Conservation (phyloP, 2,113 vertebrate genomes). For the Sinocyclocheilus anshuiensis region DNA sequence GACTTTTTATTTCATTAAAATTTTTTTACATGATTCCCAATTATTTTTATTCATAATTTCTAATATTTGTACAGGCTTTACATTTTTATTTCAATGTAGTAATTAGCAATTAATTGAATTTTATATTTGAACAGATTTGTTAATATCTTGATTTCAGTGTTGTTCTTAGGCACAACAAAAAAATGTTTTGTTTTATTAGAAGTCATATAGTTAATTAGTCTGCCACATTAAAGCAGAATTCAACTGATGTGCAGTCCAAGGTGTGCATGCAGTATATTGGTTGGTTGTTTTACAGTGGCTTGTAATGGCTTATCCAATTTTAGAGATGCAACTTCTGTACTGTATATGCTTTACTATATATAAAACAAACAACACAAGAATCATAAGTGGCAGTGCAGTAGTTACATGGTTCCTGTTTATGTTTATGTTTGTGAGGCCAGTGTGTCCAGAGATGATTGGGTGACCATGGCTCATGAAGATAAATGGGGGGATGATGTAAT, state of each 20-base stretch:
- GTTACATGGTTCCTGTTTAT: conserved; percentile 46
- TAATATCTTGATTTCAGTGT: no score
- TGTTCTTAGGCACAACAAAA: no score
- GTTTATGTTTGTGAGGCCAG: conserved; percentile 55
- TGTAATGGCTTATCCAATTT: background rate
- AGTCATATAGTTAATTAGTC: background rate
- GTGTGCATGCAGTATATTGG: background rate
- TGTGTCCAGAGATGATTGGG: conserved; percentile 55
- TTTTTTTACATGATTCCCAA: no score
- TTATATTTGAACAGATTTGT: no score
- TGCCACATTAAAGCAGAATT: background rate
- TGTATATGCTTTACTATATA: background rate
- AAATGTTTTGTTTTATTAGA: no score
- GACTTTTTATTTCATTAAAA: no score
- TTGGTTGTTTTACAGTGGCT: background rate
- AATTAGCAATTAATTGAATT: no score
- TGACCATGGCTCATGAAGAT: conserved; percentile 68
- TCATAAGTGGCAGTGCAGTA: conserved; percentile 2
- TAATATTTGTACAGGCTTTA: no score
- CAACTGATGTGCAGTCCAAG: background rate
- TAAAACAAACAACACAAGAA: conserved; percentile 5
- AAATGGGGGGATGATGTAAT: conserved; percentile 70
- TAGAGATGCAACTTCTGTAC: background rate
- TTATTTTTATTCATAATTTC: no score
- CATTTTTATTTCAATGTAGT: no score